Conservation (phyloP, 2,797 vertebrate genomes). For the Eospalax fontanierii region DNA sequence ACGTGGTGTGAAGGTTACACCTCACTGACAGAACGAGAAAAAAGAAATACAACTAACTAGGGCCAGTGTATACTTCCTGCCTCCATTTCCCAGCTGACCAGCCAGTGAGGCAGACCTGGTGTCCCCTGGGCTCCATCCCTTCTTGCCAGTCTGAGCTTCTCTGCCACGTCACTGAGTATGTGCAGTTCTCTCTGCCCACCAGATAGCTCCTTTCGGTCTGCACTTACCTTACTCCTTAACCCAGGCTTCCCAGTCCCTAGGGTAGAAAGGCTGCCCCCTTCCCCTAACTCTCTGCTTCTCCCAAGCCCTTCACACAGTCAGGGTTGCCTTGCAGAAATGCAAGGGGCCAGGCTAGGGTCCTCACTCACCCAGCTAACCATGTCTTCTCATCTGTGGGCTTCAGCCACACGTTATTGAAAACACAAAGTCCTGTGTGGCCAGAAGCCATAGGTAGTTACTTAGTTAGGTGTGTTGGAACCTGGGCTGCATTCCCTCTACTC, state of each 20-base stretch:
- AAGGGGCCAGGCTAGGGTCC: background rate
- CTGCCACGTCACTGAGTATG: no score
- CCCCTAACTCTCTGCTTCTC: background rate
- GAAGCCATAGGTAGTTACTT: background rate
- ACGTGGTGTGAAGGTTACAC: background rate
- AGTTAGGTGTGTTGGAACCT: background rate
- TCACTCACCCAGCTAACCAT: background rate
- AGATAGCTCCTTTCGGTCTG: background rate
- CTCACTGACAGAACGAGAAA: background rate
- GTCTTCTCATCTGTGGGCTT: background rate
- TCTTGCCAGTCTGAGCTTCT: rapidly evolving
- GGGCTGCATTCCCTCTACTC: background rate
- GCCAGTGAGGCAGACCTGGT: background rate
- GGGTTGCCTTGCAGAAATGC: background rate
- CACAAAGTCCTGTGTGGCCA: background rate
- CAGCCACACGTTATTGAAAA: background rate
- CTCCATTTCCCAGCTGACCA: rapidly evolving
- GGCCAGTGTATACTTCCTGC: rapidly evolving
- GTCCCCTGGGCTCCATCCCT: background rate
- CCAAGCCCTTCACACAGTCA: rapidly evolving
- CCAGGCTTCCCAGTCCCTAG: background rate
- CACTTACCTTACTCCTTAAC: background rate
- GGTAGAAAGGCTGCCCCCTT: background rate
- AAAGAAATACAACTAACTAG: no score
- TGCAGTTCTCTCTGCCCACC: background rate